Conservation (phyloP, 2,113 vertebrate species). For the Microcebus lehilahytsara region DNA sequence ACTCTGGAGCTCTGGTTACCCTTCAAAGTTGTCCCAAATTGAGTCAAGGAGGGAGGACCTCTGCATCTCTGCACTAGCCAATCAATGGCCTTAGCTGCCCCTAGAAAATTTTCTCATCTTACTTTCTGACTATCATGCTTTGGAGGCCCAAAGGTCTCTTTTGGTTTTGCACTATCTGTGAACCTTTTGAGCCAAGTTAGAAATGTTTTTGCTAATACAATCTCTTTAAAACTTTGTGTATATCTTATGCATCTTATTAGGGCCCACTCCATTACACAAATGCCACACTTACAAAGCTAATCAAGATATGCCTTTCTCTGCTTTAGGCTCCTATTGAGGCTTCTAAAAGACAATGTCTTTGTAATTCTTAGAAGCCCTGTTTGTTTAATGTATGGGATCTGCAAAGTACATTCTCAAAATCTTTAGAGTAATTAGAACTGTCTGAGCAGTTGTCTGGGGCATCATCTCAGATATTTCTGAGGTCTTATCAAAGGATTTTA, state of each 20-base stretch:
- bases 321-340: too few relatives aligned
- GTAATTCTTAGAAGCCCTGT: neutral
- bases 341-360: neutral
- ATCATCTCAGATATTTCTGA: neutral
- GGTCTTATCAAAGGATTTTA: neutral
- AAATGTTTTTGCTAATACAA: neutral
- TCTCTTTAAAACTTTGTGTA: neutral
- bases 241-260: neutral
- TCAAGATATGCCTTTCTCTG: neutral
- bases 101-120: neutral
- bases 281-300: neutral
- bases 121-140: neutral
- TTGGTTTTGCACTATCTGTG: neutral
- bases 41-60: neutral
- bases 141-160: neutral
- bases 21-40: neutral
- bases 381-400: neutral
- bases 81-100: neutral
- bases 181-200: neutral
- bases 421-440: neutral
- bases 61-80: neutral
- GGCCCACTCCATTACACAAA: neutral
- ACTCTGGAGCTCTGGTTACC: too few relatives aligned
- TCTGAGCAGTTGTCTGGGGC: neutral
- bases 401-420: neutral